phyloP scores from a whole-genome alignment of 2,888 invertebrate genomes.

The Barypeithes pellucidus region DNA sequence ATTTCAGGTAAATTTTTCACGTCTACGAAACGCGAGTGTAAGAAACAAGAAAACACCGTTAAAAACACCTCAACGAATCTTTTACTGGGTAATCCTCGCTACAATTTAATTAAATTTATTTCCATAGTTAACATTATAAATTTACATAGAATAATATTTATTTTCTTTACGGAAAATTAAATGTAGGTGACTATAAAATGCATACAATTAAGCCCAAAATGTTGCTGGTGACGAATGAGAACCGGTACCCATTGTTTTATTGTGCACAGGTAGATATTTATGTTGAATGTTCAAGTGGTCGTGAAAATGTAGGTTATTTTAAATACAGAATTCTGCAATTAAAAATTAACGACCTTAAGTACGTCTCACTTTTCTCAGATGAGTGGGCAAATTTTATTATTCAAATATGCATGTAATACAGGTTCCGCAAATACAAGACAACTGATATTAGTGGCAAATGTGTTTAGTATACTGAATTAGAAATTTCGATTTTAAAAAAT shows the following conservation, averaged over 20 bases:
- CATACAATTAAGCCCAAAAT: constrained; percentile 33
- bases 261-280: constrained; percentile 32
- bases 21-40: too few species aligned
- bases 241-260: constrained; percentile 40
- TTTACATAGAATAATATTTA: neutral
- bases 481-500: too few species aligned
- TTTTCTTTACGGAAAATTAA: neutral
- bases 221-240: constrained; percentile 38
- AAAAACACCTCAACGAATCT: too few species aligned
- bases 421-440: constrained; percentile 8
- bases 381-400: constrained; percentile 18
- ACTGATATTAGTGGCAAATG: neutral
- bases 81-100: too few species aligned
- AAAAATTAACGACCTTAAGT: constrained; percentile 42
- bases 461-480: neutral
- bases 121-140: neutral
- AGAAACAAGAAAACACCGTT: too few species aligned
- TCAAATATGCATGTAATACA: constrained; percentile 15
- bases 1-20: too few species aligned
- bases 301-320: constrained; percentile 42
- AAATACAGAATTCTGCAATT: constrained; percentile 40
- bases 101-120: too few species aligned
- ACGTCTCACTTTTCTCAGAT: constrained; percentile 20
- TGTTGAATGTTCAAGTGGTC: constrained; percentile 44
- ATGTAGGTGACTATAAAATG: constrained; percentile 30